Conservation (phyloP, 1,140 invertebrate genomes). For the Drosophila busckii region DNA sequence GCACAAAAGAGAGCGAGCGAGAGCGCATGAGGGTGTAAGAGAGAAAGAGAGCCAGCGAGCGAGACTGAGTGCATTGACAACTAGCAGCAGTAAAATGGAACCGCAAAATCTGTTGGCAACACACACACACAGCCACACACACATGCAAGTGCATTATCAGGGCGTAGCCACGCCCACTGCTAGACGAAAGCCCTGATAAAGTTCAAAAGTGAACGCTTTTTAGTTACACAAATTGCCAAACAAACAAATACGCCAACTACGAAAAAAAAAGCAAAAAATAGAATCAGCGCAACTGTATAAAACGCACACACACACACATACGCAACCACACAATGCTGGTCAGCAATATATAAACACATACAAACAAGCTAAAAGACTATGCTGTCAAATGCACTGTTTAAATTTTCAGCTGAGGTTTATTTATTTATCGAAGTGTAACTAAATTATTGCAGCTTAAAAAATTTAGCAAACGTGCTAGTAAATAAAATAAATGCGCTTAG, state of each 20-base stretch:
- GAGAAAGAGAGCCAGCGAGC: neutral
- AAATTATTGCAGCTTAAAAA: too few relatives aligned
- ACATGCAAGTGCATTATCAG: conserved; percentile 33
- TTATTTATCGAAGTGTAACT: too few relatives aligned
- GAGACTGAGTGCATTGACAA: conserved; percentile 10
- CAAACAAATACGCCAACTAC: conserved; percentile 52
- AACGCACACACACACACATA: neutral
- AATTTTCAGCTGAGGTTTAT: too few relatives aligned
- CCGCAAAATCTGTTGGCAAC: conserved; percentile 42
- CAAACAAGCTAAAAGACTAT: neutral
- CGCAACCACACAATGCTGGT: conserved; percentile 13
- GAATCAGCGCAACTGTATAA: neutral
- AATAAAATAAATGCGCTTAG: too few relatives aligned
- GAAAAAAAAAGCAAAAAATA: conserved; percentile 5
- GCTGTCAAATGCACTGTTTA: too few relatives aligned
- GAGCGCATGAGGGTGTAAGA: neutral
- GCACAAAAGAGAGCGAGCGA: neutral
- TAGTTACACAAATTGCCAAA: conserved; percentile 72
- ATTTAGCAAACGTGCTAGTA: too few relatives aligned
- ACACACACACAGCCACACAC: conserved; percentile 8
- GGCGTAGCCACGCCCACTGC: conserved; percentile 33
- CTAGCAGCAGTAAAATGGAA: conserved; percentile 30
- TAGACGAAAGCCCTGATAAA: conserved; percentile 44
- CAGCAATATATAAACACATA: conserved; percentile 5
- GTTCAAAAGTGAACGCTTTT: conserved; percentile 73